phyloP scores from a whole-genome alignment of 2,888 invertebrate genomes.

The Bellardia pandia region DNA sequence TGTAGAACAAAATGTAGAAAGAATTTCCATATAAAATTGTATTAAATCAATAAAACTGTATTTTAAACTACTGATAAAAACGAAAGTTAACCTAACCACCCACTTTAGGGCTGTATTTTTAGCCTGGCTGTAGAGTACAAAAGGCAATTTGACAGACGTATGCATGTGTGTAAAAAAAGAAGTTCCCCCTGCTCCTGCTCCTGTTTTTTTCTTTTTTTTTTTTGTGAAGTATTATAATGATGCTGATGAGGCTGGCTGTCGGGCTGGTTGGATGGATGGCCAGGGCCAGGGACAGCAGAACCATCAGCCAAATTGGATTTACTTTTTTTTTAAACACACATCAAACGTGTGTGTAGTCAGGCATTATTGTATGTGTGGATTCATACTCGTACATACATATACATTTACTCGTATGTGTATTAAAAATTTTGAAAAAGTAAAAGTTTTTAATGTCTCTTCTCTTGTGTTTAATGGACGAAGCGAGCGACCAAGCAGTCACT shows the following conservation, averaged over 20 bases:
- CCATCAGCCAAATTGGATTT: constrained; percentile 72
- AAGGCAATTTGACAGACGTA: constrained; percentile 49
- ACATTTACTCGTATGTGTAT: not conserved
- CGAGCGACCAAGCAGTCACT: not conserved
- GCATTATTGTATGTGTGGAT: not conserved
- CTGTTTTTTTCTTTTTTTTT: no score
- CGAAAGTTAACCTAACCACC: constrained; percentile 42
- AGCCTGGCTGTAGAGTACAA: not conserved
- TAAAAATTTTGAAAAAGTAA: constrained; percentile 29
- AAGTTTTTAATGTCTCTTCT: constrained; percentile 59
- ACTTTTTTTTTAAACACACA: constrained; percentile 45
- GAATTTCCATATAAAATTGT: constrained; percentile 66
- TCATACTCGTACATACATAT: not conserved
- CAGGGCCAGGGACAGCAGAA: constrained; percentile 45
- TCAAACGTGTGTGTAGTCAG: not conserved
- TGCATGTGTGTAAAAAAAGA: not conserved
- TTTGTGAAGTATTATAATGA: constrained; percentile 39
- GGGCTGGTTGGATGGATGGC: constrained; percentile 12
- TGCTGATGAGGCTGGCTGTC: constrained; percentile 41
- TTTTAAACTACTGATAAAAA: constrained; percentile 52
- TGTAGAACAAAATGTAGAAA: not conserved
- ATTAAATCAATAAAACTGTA: constrained; percentile 53
- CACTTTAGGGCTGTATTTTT: not conserved
- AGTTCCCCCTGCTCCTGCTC: constrained; percentile 1
- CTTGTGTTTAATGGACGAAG: constrained; percentile 16